Evolutionary conservation across 2,797 vertebrate genomes (phyloP).

Genomic region (Echeneis naucrates): DNA sequence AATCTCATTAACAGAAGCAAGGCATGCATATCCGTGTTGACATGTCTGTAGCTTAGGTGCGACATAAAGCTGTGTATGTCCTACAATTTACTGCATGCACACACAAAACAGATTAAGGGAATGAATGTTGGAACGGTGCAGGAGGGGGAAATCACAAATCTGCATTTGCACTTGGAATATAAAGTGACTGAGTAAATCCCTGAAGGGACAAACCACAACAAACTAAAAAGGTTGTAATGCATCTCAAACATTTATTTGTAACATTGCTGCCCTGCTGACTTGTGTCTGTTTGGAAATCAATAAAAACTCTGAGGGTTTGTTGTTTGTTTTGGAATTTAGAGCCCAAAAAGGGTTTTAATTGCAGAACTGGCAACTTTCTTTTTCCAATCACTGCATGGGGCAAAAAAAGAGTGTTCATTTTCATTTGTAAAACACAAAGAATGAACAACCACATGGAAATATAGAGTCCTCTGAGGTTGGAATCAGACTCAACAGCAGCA

Average conservation of each 20-base stretch:
- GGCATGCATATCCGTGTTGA: constrained; percentile 40
- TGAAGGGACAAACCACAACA: not conserved
- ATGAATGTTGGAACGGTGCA: constrained; percentile 16
- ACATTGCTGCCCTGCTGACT: not conserved
- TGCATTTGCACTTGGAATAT: constrained; percentile 14
- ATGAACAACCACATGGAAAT: not conserved
- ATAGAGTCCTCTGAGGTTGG: not conserved
- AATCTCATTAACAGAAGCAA: constrained; percentile 57
- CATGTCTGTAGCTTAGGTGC: constrained; percentile 27
- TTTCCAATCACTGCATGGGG: not conserved
- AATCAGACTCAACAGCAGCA: not conserved
- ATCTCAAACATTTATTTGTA: too few relatives aligned
- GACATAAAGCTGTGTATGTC: constrained; percentile 18
- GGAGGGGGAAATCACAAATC: not conserved
- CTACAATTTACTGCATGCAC: not conserved
- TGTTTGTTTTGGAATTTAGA: not conserved
- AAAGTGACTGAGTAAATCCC: not conserved
- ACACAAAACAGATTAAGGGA: constrained; percentile 24
- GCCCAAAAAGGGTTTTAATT: not conserved
- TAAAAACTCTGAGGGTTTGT: not conserved
- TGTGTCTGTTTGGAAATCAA: not conserved
- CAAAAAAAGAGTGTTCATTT: not conserved
- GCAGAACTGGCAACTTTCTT: not conserved
- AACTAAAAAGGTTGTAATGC: too few relatives aligned
- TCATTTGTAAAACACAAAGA: not conserved